phyloP scores from a whole-genome alignment of 2,888 invertebrate species.

The Spilarctia lutea region DNA sequence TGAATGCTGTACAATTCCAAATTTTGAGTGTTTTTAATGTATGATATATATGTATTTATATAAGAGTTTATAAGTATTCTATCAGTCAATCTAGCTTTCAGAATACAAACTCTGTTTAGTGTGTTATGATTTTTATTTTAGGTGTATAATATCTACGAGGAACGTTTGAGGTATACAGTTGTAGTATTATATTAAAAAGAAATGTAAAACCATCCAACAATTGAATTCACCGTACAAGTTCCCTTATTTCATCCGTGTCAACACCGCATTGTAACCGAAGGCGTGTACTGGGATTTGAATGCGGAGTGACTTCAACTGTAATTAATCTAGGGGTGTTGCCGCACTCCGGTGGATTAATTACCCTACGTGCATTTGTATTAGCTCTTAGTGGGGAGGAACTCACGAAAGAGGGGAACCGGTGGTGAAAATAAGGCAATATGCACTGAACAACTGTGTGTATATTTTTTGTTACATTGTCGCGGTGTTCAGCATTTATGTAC shows the following conservation, averaged over 20 bases:
- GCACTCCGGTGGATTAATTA: slow-evolving; percentile 55
- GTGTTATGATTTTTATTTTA: background rate
- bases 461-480: background rate
- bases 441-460: slow-evolving; percentile 7
- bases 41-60: too few relatives aligned
- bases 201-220: slow-evolving; percentile 1
- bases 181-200: background rate
- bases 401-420: slow-evolving; percentile 16
- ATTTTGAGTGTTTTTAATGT: too few relatives aligned
- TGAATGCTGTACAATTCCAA: too few relatives aligned
- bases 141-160: background rate
- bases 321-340: slow-evolving; percentile 57
- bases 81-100: too few relatives aligned
- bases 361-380: slow-evolving; percentile 44
- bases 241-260: slow-evolving; percentile 22
- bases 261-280: slow-evolving; percentile 20
- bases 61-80: too few relatives aligned
- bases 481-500: background rate
- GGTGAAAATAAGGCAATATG: slow-evolving; percentile 16
- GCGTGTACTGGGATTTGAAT: slow-evolving; percentile 42
- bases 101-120: too few relatives aligned
- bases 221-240: slow-evolving; percentile 10
- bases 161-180: background rate
- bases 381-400: slow-evolving; percentile 33
- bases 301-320: slow-evolving; percentile 54